Conservation (phyloP, 2,797 vertebrate genomes). For the Sebastes umbrosus region DNA sequence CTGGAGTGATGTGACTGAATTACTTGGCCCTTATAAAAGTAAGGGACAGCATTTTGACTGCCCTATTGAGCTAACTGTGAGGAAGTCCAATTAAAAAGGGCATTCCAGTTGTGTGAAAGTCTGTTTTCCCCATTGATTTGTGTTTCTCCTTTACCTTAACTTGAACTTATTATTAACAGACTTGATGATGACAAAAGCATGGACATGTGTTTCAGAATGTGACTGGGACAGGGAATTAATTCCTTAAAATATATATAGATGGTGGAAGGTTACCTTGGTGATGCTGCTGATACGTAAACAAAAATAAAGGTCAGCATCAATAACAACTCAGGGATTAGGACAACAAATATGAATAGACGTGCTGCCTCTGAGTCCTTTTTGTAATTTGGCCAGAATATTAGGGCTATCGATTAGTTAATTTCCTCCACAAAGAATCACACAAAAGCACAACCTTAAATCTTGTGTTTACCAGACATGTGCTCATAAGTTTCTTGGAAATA, state of each 20-base stretch:
- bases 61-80: not conserved
- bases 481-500: no score
- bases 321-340: not conserved
- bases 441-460: no score
- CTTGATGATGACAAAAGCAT: not conserved
- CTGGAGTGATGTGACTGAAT: not conserved
- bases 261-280: not conserved
- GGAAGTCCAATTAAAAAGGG: not conserved
- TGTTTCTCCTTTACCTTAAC: not conserved
- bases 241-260: not conserved
- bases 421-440: no score
- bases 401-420: no score
- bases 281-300: not conserved
- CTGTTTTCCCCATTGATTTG: not conserved
- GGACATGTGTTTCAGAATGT: not conserved
- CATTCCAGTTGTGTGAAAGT: not conserved
- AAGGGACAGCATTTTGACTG: not conserved
- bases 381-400: no score
- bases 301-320: not conserved
- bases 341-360: not conserved
- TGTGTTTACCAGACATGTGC: no score
- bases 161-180: not conserved
- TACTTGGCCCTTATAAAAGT: not conserved
- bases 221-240: not conserved
- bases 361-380: not conserved